phyloP scores from a whole-genome alignment of 2,888 invertebrate genomes.

The Drosophila formosana region DNA sequence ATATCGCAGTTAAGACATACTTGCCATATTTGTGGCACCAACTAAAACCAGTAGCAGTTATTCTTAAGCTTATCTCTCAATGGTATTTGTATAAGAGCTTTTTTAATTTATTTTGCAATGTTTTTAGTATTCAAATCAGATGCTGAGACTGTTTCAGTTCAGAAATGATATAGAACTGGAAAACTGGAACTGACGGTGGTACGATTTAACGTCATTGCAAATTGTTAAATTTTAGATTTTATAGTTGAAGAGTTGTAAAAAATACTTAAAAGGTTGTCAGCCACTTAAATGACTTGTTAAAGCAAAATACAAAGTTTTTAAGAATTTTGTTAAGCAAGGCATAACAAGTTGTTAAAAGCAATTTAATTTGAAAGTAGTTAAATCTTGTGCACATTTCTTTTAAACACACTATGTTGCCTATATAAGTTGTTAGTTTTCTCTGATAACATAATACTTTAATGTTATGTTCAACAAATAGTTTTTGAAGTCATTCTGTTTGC shows the following conservation, averaged over 20 bases:
- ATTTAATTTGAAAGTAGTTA: no score
- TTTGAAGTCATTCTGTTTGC: background rate
- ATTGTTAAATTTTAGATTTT: background rate
- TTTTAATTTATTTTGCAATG: constrained; percentile 27
- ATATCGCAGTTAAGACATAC: constrained; percentile 2
- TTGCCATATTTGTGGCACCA: background rate
- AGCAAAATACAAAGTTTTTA: no score
- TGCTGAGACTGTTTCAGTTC: background rate
- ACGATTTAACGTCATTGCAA: background rate
- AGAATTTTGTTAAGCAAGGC: no score
- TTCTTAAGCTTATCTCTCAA: constrained; percentile 19
- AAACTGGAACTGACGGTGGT: background rate
- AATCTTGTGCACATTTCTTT: no score
- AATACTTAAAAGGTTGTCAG: no score
- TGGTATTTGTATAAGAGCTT: constrained; percentile 9
- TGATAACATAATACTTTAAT: no score
- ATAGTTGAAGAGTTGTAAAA: no score
- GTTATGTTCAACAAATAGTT: no score
- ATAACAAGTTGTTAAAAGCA: no score
- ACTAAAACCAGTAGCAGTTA: constrained; percentile 42
- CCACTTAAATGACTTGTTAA: no score
- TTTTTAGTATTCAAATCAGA: background rate
- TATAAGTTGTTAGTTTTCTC: no score
- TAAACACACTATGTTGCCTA: no score
- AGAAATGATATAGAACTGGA: background rate